Evolutionary conservation across 2,888 invertebrate species (phyloP).

Genomic region (Mimachlamys varia): DNA sequence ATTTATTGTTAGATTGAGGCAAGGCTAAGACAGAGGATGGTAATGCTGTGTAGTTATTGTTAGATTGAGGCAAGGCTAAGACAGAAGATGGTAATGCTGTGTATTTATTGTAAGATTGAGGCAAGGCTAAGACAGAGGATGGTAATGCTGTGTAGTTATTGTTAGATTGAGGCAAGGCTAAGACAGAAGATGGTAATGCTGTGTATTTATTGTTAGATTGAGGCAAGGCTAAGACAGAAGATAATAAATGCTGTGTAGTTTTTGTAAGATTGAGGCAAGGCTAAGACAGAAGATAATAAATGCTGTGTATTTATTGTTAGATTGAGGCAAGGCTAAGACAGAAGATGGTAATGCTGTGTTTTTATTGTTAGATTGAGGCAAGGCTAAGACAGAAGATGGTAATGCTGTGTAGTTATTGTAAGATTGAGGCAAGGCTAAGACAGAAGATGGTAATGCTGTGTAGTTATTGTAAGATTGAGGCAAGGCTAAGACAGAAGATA

Average conservation of each 20-base stretch:
- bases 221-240: slow-evolving; percentile 74
- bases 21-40: slow-evolving; percentile 74
- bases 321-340: slow-evolving; percentile 75
- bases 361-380: slow-evolving; percentile 73
- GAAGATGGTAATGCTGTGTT: slow-evolving; percentile 64
- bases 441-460: slow-evolving; percentile 71
- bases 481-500: slow-evolving; percentile 74
- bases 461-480: slow-evolving; percentile 72
- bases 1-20: slow-evolving; percentile 73
- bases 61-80: slow-evolving; percentile 76
- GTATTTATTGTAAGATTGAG: slow-evolving; percentile 72
- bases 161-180: slow-evolving; percentile 75
- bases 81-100: slow-evolving; percentile 70
- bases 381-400: slow-evolving; percentile 75
- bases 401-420: slow-evolving; percentile 41
- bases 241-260: slow-evolving; percentile 55
- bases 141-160: neutral
- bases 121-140: slow-evolving; percentile 74
- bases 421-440: slow-evolving; percentile 76
- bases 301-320: slow-evolving; percentile 60
- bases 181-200: slow-evolving; percentile 71
- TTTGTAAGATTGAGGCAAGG: slow-evolving; percentile 75
- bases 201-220: slow-evolving; percentile 70
- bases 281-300: slow-evolving; percentile 75
- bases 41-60: slow-evolving; percentile 37